Evolutionary conservation across 2,797 vertebrate genomes (phyloP).

Genomic region (Eulemur rubriventer): DNA sequence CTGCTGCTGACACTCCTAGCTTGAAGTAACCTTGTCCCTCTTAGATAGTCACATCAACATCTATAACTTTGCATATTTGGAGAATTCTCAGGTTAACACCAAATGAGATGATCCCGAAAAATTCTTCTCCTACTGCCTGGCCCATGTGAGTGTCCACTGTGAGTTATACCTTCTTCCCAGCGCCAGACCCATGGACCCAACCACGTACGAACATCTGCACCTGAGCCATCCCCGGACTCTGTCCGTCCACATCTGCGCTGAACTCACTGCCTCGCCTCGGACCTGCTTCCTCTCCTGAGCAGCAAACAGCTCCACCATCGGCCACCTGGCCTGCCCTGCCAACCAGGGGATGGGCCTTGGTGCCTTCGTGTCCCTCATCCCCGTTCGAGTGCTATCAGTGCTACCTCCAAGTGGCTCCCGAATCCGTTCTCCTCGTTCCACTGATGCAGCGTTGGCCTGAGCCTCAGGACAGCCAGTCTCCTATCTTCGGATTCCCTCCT

Average conservation of each 20-base stretch:
- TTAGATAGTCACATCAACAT: not conserved
- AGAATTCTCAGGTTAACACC: not conserved
- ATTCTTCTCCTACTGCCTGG: not conserved
- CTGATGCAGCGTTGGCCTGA: not conserved
- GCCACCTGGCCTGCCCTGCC: not conserved
- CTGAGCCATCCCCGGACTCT: not conserved
- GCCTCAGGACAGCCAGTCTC: not conserved
- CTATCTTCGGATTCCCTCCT: not conserved
- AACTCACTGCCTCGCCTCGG: not conserved
- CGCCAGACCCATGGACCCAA: not conserved
- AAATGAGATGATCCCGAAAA: not conserved
- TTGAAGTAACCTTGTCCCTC: not conserved
- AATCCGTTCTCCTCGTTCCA: not conserved
- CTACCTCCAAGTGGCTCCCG: not conserved
- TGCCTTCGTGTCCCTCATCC: not conserved
- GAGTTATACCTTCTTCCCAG: too few species aligned
- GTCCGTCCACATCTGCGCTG: not conserved
- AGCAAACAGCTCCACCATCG: not conserved
- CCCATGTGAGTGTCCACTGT: not conserved
- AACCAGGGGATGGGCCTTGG: not conserved
- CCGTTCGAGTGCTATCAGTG: not conserved
- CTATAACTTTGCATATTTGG: not conserved
- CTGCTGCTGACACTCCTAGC: not conserved
- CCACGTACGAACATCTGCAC: not conserved
- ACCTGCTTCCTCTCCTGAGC: not conserved